Conservation (phyloP, 2,888 invertebrate genomes). For the Drosophila vallismaia region DNA sequence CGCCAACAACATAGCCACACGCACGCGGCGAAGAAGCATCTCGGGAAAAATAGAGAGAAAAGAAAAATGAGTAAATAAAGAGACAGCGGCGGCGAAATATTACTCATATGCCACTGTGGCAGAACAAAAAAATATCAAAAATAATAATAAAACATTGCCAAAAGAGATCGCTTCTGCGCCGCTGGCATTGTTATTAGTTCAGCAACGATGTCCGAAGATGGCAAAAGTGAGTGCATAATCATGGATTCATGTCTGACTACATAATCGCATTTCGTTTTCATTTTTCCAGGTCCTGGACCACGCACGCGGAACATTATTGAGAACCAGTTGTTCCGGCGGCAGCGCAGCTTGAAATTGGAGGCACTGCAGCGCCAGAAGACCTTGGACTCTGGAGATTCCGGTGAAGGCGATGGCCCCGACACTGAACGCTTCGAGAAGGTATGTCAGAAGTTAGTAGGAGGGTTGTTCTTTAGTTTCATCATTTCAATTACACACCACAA, state of each 20-base stretch:
- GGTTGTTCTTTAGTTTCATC: neutral
- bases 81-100: slow-evolving; percentile 26
- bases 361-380: slow-evolving; percentile 67
- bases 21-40: slow-evolving; percentile 12
- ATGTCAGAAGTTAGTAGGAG: neutral
- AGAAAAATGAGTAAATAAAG: neutral
- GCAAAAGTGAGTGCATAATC: slow-evolving; percentile 59
- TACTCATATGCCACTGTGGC: slow-evolving; percentile 23
- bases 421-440: slow-evolving; percentile 69
- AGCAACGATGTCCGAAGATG: slow-evolving; percentile 72
- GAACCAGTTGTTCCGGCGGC: slow-evolving; percentile 81
- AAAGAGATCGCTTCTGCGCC: slow-evolving; percentile 34
- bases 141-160: slow-evolving; percentile 10
- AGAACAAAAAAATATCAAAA: slow-evolving; percentile 12
- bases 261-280: neutral
- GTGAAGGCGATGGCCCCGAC: slow-evolving; percentile 41
- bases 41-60: neutral
- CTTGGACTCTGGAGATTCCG: slow-evolving; percentile 43
- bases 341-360: slow-evolving; percentile 78
- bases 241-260: neutral
- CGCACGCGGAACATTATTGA: slow-evolving; percentile 81
- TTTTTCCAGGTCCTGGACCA: slow-evolving; percentile 53
- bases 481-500: neutral
- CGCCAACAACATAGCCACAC: slow-evolving; percentile 35
- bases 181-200: slow-evolving; percentile 56